Percentiles rank a stretch among this genome's conserved stretches.
Conservation (phyloP, 2,797 vertebrate species). For the Bovichtus diacanthus region DNA sequence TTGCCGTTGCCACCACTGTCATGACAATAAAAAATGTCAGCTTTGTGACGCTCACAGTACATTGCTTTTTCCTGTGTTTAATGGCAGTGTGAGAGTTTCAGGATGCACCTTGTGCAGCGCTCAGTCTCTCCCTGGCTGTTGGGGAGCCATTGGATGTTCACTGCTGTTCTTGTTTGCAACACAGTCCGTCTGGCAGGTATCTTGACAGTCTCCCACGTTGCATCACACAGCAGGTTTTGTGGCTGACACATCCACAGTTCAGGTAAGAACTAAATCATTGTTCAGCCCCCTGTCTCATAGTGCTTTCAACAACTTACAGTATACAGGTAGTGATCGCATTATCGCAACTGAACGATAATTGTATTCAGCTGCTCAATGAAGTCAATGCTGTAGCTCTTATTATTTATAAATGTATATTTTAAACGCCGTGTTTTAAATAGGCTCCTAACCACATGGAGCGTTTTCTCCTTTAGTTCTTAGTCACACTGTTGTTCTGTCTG, state of each 20-base stretch:
- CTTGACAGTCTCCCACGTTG: slow-evolving; percentile 15
- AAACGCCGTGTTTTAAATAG: neutral
- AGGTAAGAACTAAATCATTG: neutral
- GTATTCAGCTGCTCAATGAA: neutral
- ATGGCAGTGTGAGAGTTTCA: neutral
- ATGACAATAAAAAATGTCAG: neutral
- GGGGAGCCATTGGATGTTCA: neutral
- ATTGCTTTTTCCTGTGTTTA: neutral
- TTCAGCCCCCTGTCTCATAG: neutral
- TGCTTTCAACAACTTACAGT: neutral
- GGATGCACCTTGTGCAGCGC: neutral
- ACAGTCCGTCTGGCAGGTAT: slow-evolving; percentile 15
- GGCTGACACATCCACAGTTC: slow-evolving; percentile 8
- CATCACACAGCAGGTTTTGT: slow-evolving; percentile 21
- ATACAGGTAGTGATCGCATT: too few relatives aligned
- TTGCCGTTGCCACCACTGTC: neutral
- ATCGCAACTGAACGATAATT: neutral
- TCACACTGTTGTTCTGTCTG: neutral
- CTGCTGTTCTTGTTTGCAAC: slow-evolving; percentile 10
- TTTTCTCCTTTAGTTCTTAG: slow-evolving; percentile 1
- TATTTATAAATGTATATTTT: neutral
- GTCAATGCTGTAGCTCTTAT: neutral
- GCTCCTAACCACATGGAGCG: neutral
- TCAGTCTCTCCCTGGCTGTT: slow-evolving; percentile 1
- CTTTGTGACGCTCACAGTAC: neutral